Base-by-base conservation (phyloP, 2,888 invertebrate species). In the Agonopterix subpropinquella region DNA sequence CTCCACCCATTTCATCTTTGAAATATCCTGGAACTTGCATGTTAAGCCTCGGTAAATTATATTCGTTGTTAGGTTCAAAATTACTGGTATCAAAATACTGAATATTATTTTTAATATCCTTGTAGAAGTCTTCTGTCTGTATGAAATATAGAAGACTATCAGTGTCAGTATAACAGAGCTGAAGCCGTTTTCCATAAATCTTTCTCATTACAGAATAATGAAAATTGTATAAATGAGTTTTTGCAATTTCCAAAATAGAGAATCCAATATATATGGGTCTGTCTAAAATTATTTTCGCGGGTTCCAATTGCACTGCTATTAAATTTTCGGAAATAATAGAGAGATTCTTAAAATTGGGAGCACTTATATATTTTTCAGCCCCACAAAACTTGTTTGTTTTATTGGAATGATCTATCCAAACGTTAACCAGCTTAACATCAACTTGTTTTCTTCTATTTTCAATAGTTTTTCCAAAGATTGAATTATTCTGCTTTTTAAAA, bases 21-120 rank as follows among this genome's bases (percentile, higher is more conserved):
- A 53, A 52, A 46, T 28, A 45, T 1, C 54, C 54, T 5, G 52
- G 54, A 18, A 52, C 41, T 49, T 50, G 52, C 10, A 42, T 43
- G 41, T 55, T 53, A 3, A 42, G 37, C 45, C n/a, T 15, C 8
- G 50, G 51, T n/a, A 56, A 39, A 10, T 39, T 10, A 44, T 44
- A 49, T 0, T 11, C 39, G 47, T 56, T 53, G 36, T 54, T 36
- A 5, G 2, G 0, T 8, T 11, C 9, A 47, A 49, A 54, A 45
- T 56, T 56, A 43, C 49, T 52, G 9, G 56, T 56, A 49, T 56
- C 56, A 46, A 51, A 56, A n/a, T 37, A 11, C 35, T 43, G 37
- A 10, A 56, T 43, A 47, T 48, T 9, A n/a, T 47, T 18, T 44
- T 52, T 41, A 10, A 56, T 47, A 43, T 54, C 48, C 11, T 41